Percentiles rank a stretch among this genome's conserved stretches.
phyloP scores from a whole-genome alignment of 2,797 vertebrate genomes.

The Acanthurus lineatus region DNA sequence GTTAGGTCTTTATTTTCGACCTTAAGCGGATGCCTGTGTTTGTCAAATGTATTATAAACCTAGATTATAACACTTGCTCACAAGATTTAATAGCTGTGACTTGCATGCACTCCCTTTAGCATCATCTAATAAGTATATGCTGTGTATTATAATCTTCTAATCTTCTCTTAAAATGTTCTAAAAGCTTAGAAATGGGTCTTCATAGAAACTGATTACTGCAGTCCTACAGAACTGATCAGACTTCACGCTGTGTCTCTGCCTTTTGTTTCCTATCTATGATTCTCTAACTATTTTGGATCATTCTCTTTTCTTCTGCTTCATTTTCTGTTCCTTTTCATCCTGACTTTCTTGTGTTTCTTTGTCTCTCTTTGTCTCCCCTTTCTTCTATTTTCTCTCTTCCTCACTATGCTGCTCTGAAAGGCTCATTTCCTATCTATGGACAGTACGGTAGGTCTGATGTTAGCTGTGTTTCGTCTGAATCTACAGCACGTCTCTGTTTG shows the following conservation, averaged over 20 bases:
- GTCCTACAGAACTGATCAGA: slow-evolving; percentile 24
- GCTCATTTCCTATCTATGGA: slow-evolving; percentile 88
- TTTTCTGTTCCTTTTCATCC: slow-evolving; percentile 46
- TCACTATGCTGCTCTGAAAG: slow-evolving; percentile 80
- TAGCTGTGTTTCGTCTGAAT: slow-evolving; percentile 39
- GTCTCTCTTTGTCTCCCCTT: slow-evolving; percentile 31
- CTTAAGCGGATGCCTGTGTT: too few relatives aligned
- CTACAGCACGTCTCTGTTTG: slow-evolving; percentile 11
- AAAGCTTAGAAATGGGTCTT: not conserved
- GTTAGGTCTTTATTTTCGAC: too few relatives aligned
- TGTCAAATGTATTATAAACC: too few relatives aligned
- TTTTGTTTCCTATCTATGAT: slow-evolving; percentile 27
- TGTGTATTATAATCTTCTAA: not conserved
- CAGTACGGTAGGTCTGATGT: slow-evolving; percentile 86
- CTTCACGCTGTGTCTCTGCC: slow-evolving; percentile 6
- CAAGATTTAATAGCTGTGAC: too few relatives aligned
- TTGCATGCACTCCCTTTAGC: too few relatives aligned
- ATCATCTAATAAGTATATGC: not conserved
- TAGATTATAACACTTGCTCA: too few relatives aligned
- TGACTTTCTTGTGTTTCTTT: slow-evolving; percentile 48
- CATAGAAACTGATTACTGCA: slow-evolving; percentile 3
- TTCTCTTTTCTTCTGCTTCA: slow-evolving; percentile 36
- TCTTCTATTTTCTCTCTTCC: slow-evolving; percentile 30
- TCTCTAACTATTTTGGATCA: slow-evolving; percentile 24
- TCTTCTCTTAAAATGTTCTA: not conserved